phyloP scores from a whole-genome alignment of 2,797 vertebrate genomes.

The Gobionotothen gibberifrons region DNA sequence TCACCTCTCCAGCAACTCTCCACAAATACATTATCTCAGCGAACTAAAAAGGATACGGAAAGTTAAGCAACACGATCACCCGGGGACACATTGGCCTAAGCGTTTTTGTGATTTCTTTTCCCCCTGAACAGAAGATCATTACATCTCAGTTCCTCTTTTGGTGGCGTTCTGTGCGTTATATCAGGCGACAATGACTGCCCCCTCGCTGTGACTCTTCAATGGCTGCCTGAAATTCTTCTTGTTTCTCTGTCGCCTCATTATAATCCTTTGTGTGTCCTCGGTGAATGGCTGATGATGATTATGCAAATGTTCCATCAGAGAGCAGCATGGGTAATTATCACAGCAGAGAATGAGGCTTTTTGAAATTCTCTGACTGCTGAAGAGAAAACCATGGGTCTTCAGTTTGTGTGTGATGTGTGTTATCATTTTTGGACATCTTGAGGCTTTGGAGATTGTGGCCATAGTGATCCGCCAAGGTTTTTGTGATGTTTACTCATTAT shows the following conservation, averaged over 20 bases:
- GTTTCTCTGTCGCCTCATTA: slow-evolving; percentile 85
- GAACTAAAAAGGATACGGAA: slow-evolving; percentile 17
- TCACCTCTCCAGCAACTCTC: slow-evolving; percentile 53
- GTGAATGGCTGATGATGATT: slow-evolving; percentile 86
- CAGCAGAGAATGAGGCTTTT: slow-evolving; percentile 78
- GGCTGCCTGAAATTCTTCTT: slow-evolving; percentile 77
- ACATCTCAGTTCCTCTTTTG: slow-evolving; percentile 43
- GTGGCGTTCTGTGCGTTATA: slow-evolving; percentile 43
- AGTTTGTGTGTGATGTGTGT: slow-evolving; percentile 30
- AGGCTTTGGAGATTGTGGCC: slow-evolving; percentile 24
- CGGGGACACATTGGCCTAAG: slow-evolving; percentile 29
- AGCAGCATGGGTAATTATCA: slow-evolving; percentile 87
- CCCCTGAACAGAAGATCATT: slow-evolving; percentile 31
- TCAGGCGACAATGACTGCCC: slow-evolving; percentile 59
- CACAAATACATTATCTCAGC: slow-evolving; percentile 31
- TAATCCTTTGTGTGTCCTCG: slow-evolving; percentile 84
- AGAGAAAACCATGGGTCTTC: slow-evolving; percentile 60
- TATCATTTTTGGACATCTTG: slow-evolving; percentile 31
- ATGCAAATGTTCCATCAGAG: slow-evolving; percentile 84
- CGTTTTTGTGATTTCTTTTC: slow-evolving; percentile 14
- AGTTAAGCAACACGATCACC: slow-evolving; percentile 37
- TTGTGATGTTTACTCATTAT: slow-evolving; percentile 19
- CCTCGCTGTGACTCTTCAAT: slow-evolving; percentile 62
- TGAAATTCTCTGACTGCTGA: slow-evolving; percentile 75
- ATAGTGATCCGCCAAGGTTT: slow-evolving; percentile 31